Percentiles rank a stretch among this genome's conserved stretches.
Evolutionary conservation across 2,888 invertebrate genomes (phyloP).

Genomic region (Sussaba pulchella): DNA sequence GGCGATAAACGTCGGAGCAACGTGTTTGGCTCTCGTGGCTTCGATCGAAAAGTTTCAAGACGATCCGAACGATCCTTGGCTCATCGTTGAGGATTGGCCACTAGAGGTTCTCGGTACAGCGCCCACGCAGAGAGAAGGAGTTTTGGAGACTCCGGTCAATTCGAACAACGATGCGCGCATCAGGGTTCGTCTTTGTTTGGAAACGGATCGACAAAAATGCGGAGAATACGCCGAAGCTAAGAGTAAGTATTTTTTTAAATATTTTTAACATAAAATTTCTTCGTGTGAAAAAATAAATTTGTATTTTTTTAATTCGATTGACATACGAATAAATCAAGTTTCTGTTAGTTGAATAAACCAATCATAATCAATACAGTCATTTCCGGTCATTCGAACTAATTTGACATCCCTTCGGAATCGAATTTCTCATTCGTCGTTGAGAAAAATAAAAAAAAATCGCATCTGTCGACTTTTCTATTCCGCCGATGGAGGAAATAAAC

Average conservation of each 20-base stretch:
- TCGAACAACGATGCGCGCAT: slow-evolving; percentile 87
- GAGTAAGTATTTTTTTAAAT: slow-evolving; percentile 88
- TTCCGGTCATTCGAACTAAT: too few species aligned
- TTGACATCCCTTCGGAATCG: too few species aligned
- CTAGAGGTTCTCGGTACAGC: slow-evolving; percentile 90
- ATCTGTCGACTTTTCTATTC: slow-evolving; percentile 9
- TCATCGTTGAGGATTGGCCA: slow-evolving; percentile 90
- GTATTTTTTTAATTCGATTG: too few species aligned
- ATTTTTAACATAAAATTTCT: too few species aligned
- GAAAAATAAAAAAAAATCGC: too few species aligned
- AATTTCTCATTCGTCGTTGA: background rate
- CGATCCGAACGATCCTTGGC: slow-evolving; percentile 87
- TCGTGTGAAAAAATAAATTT: too few species aligned
- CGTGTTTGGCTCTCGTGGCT: slow-evolving; percentile 91
- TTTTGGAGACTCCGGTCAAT: slow-evolving; percentile 87
- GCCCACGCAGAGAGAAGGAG: slow-evolving; percentile 89
- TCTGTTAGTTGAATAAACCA: too few species aligned
- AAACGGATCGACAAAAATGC: slow-evolving; percentile 92
- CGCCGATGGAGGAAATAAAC: slow-evolving; percentile 14
- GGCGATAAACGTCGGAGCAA: slow-evolving; percentile 92
- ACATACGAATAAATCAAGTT: too few species aligned
- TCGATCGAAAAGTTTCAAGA: slow-evolving; percentile 90
- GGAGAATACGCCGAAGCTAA: slow-evolving; percentile 94
- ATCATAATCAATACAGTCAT: too few species aligned
- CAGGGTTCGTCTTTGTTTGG: slow-evolving; percentile 92